phyloP scores from a whole-genome alignment of 2,797 vertebrate species.

The Girardinus metallicus region DNA sequence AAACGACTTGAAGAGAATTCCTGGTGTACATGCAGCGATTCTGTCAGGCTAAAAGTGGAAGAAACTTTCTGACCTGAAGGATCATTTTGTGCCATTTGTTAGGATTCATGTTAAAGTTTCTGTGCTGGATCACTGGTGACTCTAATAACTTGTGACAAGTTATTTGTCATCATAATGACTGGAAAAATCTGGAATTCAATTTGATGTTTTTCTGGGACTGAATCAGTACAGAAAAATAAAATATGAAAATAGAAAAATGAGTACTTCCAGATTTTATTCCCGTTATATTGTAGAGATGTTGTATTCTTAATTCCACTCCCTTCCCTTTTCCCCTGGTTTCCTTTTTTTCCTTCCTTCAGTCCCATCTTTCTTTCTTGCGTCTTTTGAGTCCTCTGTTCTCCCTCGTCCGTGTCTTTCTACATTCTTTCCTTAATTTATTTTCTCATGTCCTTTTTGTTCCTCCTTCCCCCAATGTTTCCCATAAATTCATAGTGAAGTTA shows the following conservation, averaged over 20 bases:
- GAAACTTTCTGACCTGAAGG: neutral
- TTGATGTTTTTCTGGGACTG: neutral
- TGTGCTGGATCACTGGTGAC: neutral
- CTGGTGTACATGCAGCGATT: neutral
- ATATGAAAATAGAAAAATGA: neutral
- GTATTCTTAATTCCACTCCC: neutral
- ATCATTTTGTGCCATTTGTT: neutral
- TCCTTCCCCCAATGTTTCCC: no score
- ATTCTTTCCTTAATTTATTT: neutral
- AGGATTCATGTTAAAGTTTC: neutral
- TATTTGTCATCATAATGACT: neutral
- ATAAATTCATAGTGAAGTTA: neutral
- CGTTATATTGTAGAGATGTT: neutral
- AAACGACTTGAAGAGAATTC: neutral
- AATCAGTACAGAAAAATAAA: neutral
- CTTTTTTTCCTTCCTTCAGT: no score
- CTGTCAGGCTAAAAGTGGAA: neutral
- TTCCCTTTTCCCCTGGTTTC: neutral
- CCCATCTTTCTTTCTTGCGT: neutral
- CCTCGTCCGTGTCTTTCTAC: neutral
- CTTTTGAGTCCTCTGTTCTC: neutral
- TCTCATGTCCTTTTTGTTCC: neutral
- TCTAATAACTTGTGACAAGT: neutral
- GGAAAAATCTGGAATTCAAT: neutral
- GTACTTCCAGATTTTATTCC: neutral